Conservation (phyloP, 2,113 vertebrate genomes). For the Tychaedon coryphoeus region DNA sequence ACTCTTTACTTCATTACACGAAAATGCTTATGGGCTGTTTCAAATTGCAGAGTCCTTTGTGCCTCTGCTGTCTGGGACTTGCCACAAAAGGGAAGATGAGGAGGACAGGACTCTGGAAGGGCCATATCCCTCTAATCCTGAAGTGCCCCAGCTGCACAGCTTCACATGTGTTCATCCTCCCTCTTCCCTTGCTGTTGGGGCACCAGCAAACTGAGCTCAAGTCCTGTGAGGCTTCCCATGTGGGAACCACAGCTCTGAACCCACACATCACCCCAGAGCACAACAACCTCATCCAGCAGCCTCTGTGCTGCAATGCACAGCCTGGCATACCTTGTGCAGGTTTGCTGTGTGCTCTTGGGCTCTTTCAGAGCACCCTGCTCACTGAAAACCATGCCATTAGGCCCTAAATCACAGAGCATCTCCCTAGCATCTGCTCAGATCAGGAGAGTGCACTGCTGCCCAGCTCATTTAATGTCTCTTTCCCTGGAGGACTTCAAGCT, state of each 20-base stretch:
- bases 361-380: background rate
- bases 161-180: background rate
- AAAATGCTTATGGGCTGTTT: background rate
- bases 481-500: background rate
- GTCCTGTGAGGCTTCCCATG: background rate
- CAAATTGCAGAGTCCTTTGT: background rate
- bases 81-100: background rate
- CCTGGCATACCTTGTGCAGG: background rate
- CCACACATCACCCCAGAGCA: background rate
- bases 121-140: background rate
- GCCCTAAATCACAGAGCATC: background rate
- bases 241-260: background rate
- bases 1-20: background rate
- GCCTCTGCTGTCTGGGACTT: background rate
- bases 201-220: background rate
- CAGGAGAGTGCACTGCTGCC: constrained; percentile 5
- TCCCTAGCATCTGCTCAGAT: constrained; percentile 8
- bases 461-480: constrained; percentile 23
- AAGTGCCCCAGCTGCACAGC: background rate
- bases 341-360: fast-evolving
- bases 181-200: background rate
- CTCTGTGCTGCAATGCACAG: background rate
- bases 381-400: background rate
- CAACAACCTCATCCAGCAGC: fast-evolving
- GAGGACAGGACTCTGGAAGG: background rate